Base-by-base conservation (phyloP, 2,797 vertebrate genomes). In the Apogon talboti region DNA sequence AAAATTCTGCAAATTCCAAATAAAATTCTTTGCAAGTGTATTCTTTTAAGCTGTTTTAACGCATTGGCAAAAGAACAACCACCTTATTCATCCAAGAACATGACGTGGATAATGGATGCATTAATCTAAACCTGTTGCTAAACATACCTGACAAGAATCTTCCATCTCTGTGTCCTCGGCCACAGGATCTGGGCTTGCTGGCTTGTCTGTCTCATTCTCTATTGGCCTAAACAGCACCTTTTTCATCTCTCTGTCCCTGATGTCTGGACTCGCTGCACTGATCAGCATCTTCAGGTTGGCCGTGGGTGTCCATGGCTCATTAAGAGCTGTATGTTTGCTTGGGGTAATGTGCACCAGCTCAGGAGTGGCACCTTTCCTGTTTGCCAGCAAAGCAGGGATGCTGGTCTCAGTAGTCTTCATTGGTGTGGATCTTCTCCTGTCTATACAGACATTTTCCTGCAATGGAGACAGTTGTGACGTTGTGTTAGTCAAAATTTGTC, bases 251-350 rank as follows among this genome's bases (percentile, higher is more conserved):
- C 96, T 71, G 82, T 97, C 95, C 59, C 96, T 87, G 74, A 98
- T 98, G 78, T 98, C 97, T 0, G 96, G 96, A 67, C 96, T 97
- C 11, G 96, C 96, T 0, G 95, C 97, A 11, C 95, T 98, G 83
- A 97, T 93, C 49, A 98, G 94, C 90, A 98, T 94, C 91, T 96
- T 98, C 75, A 98, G 91, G 71, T 98, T 98, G 74, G 96, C 93
- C 0, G 96, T 98, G 38, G 97, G 97, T 0, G 96, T 96, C 95
- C 95, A 96, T 0, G 97, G 96, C 53, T 98, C 96, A 0, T 40
- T 8, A 40, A 57, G 19, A 0, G 18, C 1, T 3, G 69, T 4
- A 2, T 86, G 91, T 82, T 98, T 98, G 57, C 95, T 94, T 9
- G 97, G 97, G 45, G 97, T 99, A 78, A 95, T 89, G 71, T 95